Percentiles rank a stretch among this genome's conserved stretches.
Evolutionary conservation across 2,797 vertebrate genomes (phyloP).

Genomic region (Hydrocynus forskahlii): DNA sequence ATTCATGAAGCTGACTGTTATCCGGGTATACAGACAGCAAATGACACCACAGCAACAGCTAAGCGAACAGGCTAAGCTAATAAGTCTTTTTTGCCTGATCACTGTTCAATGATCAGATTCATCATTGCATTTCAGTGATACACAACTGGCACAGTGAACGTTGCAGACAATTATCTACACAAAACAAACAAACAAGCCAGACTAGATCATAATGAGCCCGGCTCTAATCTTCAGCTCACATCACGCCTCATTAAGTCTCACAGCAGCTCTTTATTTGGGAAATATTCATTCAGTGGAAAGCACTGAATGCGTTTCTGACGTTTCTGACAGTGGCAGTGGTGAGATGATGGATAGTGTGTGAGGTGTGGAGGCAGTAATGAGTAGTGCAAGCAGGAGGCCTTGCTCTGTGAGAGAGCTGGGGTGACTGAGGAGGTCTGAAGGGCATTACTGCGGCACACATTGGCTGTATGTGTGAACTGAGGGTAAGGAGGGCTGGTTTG

Average conservation of each 20-base stretch:
- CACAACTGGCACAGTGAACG: background rate
- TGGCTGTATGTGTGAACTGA: constrained; percentile 75
- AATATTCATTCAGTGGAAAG: constrained; percentile 66
- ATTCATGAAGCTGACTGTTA: too few species aligned
- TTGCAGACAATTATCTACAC: constrained; percentile 33
- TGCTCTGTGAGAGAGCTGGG: constrained; percentile 73
- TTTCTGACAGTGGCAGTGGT: constrained; percentile 58
- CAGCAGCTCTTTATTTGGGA: constrained; percentile 61
- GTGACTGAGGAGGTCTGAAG: constrained; percentile 87
- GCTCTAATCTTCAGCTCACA: constrained; percentile 8
- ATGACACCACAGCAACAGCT: background rate
- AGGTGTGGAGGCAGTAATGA: constrained; percentile 69
- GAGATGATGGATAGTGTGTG: constrained; percentile 72
- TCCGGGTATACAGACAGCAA: background rate
- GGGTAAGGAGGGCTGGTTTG: background rate
- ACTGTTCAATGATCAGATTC: constrained; percentile 7
- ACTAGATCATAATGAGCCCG: constrained; percentile 21
- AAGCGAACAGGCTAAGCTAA: constrained; percentile 5
- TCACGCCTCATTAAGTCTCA: constrained; percentile 55
- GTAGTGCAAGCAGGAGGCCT: constrained; percentile 67
- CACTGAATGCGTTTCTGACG: constrained; percentile 32
- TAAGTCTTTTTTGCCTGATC: constrained; percentile 10
- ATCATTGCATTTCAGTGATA: constrained; percentile 19
- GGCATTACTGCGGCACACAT: constrained; percentile 89
- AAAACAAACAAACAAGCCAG: constrained; percentile 43